A percentile compares a stretch with the other conserved stretches of the same genome.
These are phyloP conservation scores for Callosobruchus maculatus DNA, from an alignment of 2,888 invertebrate species.

Conservation along the genomic window DNA sequence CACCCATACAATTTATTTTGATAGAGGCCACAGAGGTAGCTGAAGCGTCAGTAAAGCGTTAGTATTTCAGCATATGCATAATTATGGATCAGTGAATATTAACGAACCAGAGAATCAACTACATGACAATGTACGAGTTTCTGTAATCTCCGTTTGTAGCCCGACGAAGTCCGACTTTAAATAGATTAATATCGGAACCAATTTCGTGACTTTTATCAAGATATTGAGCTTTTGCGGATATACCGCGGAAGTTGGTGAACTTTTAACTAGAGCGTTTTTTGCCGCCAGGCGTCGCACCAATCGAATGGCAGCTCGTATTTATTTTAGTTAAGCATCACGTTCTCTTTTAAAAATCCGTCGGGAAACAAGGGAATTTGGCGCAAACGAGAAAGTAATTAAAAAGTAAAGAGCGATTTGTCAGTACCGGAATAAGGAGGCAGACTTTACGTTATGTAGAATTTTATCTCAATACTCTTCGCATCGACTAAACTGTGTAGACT, in stretches of 20 bases:
- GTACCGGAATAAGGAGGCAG: neutral
- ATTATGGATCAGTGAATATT: too few relatives aligned
- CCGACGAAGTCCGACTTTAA: neutral
- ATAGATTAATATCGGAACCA: slow-evolving; percentile 6
- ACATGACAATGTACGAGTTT: neutral
- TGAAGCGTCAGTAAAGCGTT: too few relatives aligned
- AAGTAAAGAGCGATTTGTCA: neutral
- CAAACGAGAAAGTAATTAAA: neutral
- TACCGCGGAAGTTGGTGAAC: neutral
- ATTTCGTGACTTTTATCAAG: slow-evolving; percentile 5
- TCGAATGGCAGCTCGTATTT: neutral
- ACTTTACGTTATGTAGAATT: too few relatives aligned
- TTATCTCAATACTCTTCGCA: too few relatives aligned
- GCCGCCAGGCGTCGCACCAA: neutral
- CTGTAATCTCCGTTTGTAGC: neutral
- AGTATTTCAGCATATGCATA: too few relatives aligned
- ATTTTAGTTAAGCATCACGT: slow-evolving; percentile 1
- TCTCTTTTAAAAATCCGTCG: neutral
- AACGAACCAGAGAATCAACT: too few relatives aligned
- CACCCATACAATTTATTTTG: too few relatives aligned
- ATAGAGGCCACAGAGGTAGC: too few relatives aligned
- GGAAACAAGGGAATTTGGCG: neutral
- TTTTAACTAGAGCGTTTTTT: neutral
- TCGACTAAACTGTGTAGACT: too few relatives aligned
- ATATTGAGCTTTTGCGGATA: slow-evolving; percentile 4